These are phyloP conservation scores for Subanguina moxae DNA, from an alignment of 1,140 invertebrate genomes.

Conservation along the genomic window DNA sequence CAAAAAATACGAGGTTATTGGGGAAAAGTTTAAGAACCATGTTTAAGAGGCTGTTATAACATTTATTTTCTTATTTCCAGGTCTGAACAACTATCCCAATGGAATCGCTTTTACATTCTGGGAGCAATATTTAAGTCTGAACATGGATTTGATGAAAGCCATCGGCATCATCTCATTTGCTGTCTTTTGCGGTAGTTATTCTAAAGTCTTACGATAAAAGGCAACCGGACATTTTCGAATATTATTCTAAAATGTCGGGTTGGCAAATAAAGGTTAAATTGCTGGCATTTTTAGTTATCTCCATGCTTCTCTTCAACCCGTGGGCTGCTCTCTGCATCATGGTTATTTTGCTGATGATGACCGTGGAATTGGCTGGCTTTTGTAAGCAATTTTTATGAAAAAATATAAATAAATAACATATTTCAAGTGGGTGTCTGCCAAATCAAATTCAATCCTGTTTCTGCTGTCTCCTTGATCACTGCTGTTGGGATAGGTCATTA, in stretches of 20 bases:
- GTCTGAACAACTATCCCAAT: conserved; percentile 89
- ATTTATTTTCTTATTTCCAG: conserved; percentile 56
- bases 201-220: too few species aligned
- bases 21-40: too few species aligned
- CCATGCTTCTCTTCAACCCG: conserved; percentile 66
- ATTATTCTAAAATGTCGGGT: too few species aligned
- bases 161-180: conserved; percentile 73
- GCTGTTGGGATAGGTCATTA: conserved; percentile 72
- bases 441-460: conserved; percentile 81
- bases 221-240: too few species aligned
- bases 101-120: conserved; percentile 95
- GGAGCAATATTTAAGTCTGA: conserved; percentile 88
- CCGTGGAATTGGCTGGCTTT: conserved; percentile 79
- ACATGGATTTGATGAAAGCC: conserved; percentile 73
- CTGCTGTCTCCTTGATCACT: conserved; percentile 73
- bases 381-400: conserved; percentile 51
- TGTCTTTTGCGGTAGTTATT: conserved; percentile 64
- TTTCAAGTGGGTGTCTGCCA: conserved; percentile 70
- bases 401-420: too few species aligned
- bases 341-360: conserved; percentile 69
- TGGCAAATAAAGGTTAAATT: too few species aligned
- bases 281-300: conserved; percentile 64
- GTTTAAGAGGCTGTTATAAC: too few species aligned
- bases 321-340: conserved; percentile 62
- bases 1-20: too few species aligned